Conservation (phyloP, 2,888 invertebrate genomes). For the Polydesmus complanatus region DNA sequence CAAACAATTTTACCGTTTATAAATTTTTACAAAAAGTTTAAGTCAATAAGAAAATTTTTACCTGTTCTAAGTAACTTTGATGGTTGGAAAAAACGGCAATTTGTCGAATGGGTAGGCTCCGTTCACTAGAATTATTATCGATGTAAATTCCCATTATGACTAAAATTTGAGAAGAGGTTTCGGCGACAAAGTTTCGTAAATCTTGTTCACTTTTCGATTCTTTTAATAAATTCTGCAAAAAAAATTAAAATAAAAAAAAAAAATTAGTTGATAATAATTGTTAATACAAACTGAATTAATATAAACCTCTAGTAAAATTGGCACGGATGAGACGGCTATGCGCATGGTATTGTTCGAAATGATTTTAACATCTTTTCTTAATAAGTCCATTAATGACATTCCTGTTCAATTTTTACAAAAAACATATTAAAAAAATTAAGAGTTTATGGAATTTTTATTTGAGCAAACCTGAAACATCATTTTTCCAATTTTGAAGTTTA, state of each 20-base stretch:
- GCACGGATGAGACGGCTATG: conserved; percentile 13
- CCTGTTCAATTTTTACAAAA: neutral
- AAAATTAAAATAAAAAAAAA: neutral
- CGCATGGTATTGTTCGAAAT: conserved; percentile 27
- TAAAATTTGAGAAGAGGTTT: conserved; percentile 14
- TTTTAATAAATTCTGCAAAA: conserved; percentile 12
- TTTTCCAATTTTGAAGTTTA: conserved; percentile 11
- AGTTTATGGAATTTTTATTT: neutral
- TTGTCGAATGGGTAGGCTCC: conserved; percentile 3
- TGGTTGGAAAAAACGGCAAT: conserved; percentile 14
- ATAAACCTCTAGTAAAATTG: conserved; percentile 11
- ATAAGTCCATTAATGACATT: conserved; percentile 50
- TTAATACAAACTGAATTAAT: neutral
- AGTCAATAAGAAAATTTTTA: neutral
- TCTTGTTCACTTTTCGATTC: conserved; percentile 2
- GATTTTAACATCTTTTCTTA: conserved; percentile 62
- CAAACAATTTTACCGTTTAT: neutral
- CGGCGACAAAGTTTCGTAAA: conserved; percentile 11
- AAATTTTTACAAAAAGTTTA: neutral
- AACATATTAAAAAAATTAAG: no score
- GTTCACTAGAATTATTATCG: conserved; percentile 6
- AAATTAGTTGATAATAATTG: neutral
- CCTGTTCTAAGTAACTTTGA: conserved; percentile 17
- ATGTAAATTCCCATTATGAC: conserved; percentile 16
- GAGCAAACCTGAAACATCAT: conserved; percentile 16